Base-by-base conservation (phyloP, 2,113 vertebrate genomes). In the Malurus alboscapulatus region DNA sequence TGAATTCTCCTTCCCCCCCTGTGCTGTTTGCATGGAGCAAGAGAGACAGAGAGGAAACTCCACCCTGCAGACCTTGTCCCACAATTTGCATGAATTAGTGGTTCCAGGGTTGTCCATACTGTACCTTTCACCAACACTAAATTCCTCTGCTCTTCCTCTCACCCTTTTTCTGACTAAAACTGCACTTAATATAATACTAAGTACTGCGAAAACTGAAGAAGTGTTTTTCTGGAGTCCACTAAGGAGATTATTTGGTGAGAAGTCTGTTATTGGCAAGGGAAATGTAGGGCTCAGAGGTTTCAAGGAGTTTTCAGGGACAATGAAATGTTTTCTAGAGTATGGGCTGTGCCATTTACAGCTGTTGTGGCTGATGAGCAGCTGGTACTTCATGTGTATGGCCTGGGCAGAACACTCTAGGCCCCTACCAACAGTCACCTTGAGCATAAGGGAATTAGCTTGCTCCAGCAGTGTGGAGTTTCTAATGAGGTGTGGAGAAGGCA, bases 321-420 rank as follows among this genome's bases (percentile, higher is more conserved):
- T 30, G n/a, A 17, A 81, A 30, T 73, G 55, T 45, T 72, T 72
- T 24, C n/a, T 72, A 48, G 36, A 78, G 65, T 24, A 82, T 30
- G 25, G 44, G 34, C 57, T 2, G 3, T 27, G 18, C 53, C 1
- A 0, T 71, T n/a, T 65, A 30, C 15, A 45, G 68, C 10, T 77
- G 21, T 69, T 58, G 61, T 0, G 0, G 55, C 47, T 65, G 54
- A 72, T 0, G 1, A 65, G 25, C 48, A 67, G 59, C 34, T 85
- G 67, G 8, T 55, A 32, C 34, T 48, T 85, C 36, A 25, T 45
- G 44, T 3, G 1, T 40, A 22, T 61, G 40, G 61, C 51, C 50
- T 34, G 22, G 29, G n/a, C 59, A 92, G 63, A 74, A 58, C 0
- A 1, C 62, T 30, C 29, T 77, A 61, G 66, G 17, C 18, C 55